Percentiles rank a stretch among this genome's conserved stretches.
phyloP scores from a whole-genome alignment of 2,797 vertebrate species.

The Xiphophorus birchmanni region DNA sequence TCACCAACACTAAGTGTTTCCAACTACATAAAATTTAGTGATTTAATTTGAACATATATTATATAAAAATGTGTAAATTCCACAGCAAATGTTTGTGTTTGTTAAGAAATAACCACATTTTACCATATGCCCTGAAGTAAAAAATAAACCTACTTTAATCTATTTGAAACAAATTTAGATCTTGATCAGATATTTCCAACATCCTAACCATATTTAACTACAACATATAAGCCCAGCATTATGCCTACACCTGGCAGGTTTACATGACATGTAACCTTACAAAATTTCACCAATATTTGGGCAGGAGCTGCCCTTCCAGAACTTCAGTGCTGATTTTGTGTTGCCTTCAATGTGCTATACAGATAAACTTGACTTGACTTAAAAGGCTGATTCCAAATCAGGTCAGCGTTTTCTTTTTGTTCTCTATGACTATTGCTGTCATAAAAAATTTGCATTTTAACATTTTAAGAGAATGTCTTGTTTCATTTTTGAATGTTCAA shows the following conservation, averaged over 20 bases:
- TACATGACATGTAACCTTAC: not conserved
- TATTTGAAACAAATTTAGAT: not conserved
- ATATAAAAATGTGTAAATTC: not conserved
- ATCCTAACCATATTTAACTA: not conserved
- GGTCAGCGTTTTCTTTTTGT: not conserved
- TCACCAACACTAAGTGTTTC: not conserved
- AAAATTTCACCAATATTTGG: not conserved
- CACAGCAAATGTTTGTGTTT: not conserved
- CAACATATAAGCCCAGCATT: not conserved
- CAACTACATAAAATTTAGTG: not conserved
- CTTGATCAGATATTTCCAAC: not conserved
- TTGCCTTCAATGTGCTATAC: not conserved
- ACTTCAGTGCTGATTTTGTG: too few species aligned
- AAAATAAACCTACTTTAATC: not conserved
- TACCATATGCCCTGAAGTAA: not conserved
- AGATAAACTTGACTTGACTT: not conserved
- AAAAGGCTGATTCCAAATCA: not conserved
- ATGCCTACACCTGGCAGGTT: not conserved
- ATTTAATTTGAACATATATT: not conserved
- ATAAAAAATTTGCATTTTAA: not conserved
- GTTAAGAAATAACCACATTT: not conserved
- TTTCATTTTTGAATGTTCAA: not conserved
- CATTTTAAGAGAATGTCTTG: not conserved
- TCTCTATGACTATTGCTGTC: not conserved
- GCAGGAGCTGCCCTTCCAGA: not conserved